Conservation (phyloP, 2,888 invertebrate genomes). For the Eupithecia vulgata region DNA sequence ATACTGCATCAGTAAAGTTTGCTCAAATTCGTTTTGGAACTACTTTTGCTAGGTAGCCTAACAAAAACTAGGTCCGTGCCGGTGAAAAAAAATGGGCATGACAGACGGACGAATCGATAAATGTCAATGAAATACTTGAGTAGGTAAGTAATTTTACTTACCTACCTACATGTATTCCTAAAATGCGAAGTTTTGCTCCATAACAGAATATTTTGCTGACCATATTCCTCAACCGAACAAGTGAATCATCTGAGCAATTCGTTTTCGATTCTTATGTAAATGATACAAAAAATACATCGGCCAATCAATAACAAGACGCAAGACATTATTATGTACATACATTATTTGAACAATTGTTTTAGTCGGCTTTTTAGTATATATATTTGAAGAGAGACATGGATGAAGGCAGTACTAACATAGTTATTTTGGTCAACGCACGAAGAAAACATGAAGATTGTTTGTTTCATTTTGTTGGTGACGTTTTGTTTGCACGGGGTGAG, state of each 20-base stretch:
- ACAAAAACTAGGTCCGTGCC: too few species aligned
- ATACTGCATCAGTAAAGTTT: too few species aligned
- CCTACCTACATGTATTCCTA: not conserved
- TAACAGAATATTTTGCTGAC: not conserved
- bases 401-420: not conserved
- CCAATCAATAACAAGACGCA: not conserved
- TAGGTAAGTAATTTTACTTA: not conserved
- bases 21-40: too few species aligned
- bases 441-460: conserved; percentile 42
- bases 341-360: conserved; percentile 30
- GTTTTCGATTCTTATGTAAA: not conserved
- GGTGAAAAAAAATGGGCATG: not conserved
- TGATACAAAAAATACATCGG: not conserved
- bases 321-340: not conserved
- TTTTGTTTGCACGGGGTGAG: conserved; percentile 43
- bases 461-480: conserved; percentile 32
- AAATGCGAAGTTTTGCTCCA: not conserved
- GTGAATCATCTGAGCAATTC: not conserved
- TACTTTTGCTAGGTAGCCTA: too few species aligned
- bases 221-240: not conserved
- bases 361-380: conserved; percentile 22
- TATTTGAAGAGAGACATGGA: conserved; percentile 10
- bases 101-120: not conserved
- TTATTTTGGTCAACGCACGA: conserved; percentile 6
- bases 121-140: not conserved